Evolutionary conservation across 2,797 vertebrate species (phyloP).

Genomic region (Myotis findleyi): DNA sequence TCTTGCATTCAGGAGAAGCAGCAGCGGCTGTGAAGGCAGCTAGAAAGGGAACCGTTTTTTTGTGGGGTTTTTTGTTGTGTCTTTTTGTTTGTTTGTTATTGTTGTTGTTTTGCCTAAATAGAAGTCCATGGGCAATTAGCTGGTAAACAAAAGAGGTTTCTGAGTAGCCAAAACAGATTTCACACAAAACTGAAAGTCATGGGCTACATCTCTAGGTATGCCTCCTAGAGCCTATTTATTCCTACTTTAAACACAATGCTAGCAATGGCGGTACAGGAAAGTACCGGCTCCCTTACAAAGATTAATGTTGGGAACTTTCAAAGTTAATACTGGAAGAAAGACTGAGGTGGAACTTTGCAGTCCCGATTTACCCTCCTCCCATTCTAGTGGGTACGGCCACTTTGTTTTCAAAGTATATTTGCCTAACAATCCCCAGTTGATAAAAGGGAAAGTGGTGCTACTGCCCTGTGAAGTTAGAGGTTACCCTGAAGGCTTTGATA

Average conservation of each 20-base stretch:
- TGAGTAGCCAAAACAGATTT: not conserved
- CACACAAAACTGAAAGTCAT: slow-evolving; percentile 1
- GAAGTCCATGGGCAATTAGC: not conserved
- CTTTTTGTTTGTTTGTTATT: not conserved
- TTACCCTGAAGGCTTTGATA: not conserved
- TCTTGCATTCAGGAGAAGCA: not conserved
- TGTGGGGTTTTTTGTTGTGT: not conserved
- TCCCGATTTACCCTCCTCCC: not conserved
- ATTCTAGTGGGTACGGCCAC: not conserved
- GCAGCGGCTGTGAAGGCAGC: not conserved
- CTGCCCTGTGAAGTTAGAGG: not conserved
- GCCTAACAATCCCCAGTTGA: not conserved
- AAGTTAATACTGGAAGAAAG: not conserved
- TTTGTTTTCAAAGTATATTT: slow-evolving; percentile 43
- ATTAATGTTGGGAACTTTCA: not conserved
- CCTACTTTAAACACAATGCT: not conserved
- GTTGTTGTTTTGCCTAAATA: not conserved
- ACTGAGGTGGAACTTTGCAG: not conserved
- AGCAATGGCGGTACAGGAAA: not conserved
- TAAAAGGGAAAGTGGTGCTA: not conserved
- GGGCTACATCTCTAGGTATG: not conserved
- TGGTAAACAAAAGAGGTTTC: not conserved
- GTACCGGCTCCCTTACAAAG: not conserved
- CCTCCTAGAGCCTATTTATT: not conserved
- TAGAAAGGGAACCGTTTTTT: not conserved